A percentile compares a stretch with the other conserved stretches of the same genome.
Evolutionary conservation across 2,797 vertebrate genomes (phyloP).

Genomic region (Takifugu rubripes): DNA sequence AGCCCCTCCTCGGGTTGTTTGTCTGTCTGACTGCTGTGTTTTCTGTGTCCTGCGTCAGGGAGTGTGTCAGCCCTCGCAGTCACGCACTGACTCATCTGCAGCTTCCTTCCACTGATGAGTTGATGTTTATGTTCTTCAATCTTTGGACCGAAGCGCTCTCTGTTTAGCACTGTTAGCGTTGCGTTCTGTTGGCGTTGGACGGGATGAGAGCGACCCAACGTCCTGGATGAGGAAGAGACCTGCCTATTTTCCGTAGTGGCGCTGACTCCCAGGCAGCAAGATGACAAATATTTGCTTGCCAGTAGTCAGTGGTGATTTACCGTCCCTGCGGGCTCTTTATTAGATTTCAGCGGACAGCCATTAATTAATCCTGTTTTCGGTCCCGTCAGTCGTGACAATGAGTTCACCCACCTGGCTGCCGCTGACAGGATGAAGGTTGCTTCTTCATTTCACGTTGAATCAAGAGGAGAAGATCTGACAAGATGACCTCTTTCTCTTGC

Average conservation of each 20-base stretch:
- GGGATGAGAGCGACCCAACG: constrained; percentile 14
- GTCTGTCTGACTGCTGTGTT: constrained; percentile 12
- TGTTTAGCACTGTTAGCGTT: constrained; percentile 20
- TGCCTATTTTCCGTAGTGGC: constrained; percentile 7
- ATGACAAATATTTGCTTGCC: constrained; percentile 20
- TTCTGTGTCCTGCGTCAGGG: constrained; percentile 15
- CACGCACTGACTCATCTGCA: constrained; percentile 1
- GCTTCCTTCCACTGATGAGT: constrained; percentile 4
- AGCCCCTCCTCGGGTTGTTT: constrained; percentile 23
- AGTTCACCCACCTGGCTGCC: constrained; percentile 33
- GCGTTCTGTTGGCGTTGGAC: constrained; percentile 12
- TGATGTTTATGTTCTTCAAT: not conserved
- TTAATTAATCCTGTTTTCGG: constrained; percentile 58
- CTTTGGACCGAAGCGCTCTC: constrained; percentile 1
- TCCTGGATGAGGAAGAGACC: constrained; percentile 3
- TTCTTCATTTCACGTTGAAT: too few relatives aligned
- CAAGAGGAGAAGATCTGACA: too few relatives aligned
- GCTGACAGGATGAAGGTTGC: constrained; percentile 26
- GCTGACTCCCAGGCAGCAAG: not conserved
- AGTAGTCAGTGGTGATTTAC: constrained; percentile 39
- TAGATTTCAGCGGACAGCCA: constrained; percentile 31
- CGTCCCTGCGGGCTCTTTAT: constrained; percentile 40
- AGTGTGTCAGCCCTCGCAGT: constrained; percentile 1
- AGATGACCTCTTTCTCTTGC: not conserved
- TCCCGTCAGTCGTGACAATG: constrained; percentile 26